phyloP scores from a whole-genome alignment of 92 coral and sea anemone species.

The Zoanthus sociatus region DNA sequence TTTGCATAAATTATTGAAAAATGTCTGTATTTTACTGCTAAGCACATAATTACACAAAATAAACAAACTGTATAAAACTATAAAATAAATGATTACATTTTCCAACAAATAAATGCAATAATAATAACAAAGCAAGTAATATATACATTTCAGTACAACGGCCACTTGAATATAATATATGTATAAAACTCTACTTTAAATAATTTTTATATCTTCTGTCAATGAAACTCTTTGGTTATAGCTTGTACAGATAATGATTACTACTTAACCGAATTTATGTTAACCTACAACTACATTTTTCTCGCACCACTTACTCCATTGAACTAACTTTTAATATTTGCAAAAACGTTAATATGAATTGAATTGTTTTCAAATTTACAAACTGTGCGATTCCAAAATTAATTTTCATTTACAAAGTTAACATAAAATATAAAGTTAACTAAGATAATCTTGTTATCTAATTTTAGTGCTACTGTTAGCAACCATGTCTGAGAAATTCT shows the following conservation, averaged over 20 bases:
- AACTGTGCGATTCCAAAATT: not conserved
- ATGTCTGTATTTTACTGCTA: not conserved
- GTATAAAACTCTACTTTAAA: too few species aligned
- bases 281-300: too few species aligned
- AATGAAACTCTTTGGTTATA: too few species aligned
- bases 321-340: not conserved
- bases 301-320: too few species aligned
- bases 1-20: not conserved
- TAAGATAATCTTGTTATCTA: not conserved
- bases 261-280: too few species aligned
- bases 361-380: not conserved
- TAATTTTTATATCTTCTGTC: too few species aligned
- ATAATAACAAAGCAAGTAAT: too few species aligned
- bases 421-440: not conserved
- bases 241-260: too few species aligned
- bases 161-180: too few species aligned
- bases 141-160: too few species aligned
- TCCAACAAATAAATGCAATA: not conserved
- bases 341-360: not conserved
- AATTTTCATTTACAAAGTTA: not conserved
- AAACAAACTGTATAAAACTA: not conserved
- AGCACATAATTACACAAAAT: not conserved
- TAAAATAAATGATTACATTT: not conserved
- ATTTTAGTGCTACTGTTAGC: not conserved
- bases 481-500: constrained; percentile 71